Base-by-base conservation (phyloP, 2,113 vertebrate genomes). In the Myrmecobius fasciatus region DNA sequence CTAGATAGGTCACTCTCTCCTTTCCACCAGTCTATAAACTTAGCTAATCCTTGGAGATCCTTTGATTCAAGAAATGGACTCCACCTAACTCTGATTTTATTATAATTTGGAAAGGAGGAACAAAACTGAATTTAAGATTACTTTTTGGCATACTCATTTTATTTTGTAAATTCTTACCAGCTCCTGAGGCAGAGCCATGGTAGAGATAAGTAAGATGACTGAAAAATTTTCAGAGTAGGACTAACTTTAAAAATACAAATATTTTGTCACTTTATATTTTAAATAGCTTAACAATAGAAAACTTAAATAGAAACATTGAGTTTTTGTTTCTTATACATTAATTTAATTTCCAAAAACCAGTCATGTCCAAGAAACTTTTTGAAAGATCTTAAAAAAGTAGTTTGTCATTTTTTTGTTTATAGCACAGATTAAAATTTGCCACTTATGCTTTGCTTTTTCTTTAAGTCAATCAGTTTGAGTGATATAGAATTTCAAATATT, bases 381-480 rank as follows among this genome's bases (percentile, higher is more conserved):
- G 28, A 92, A 48, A 90, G 26, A 92, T 51, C 11, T 6, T 60
- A 8, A 52, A 67, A 54, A 17, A 25, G 17, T 28, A 53, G 94
- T 94, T 91, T 7, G 8, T 6, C 12, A 92, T n/a, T 89, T 25
- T 92, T 94, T 96, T 51, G n/a, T 91, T 93, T 94, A 3, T 89
- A 92, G 1, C 22, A 67, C 43, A 89, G 2, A 52, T 89, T 89
- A 31, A 12, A 46, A 54, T 56, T 20, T 95, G 60, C 25, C 11
- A 53, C 26, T 90, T 52, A 0, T 7, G 94, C 2, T 36, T 48
- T 89, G 8, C 3, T 10, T 83, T 49, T 67, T 47, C 3, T 51
- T 89, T 93, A 89, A 96, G 52, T 92, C 88, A 95, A 53, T 96
- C 31, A 90, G 91, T 8, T 53, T 93, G 28, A 60, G 9, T n/a